Evolutionary conservation across 2,888 invertebrate species (phyloP), one percentile per base, ranked within the genome.

Genomic region (Chrysolina haemoptera): DNA sequence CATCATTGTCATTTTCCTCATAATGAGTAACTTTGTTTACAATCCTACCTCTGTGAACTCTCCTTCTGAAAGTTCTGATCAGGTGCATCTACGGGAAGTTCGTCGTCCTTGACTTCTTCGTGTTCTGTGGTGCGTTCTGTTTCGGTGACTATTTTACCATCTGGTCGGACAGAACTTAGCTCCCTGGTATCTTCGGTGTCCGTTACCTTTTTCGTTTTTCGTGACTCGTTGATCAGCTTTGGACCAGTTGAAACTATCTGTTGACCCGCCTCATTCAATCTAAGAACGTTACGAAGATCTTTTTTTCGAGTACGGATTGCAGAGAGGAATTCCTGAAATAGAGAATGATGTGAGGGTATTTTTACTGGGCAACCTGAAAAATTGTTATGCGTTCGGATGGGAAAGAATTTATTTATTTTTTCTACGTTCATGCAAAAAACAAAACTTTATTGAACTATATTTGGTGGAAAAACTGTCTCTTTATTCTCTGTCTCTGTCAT

Each of bases 111-210:
- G 71, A 95, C 90, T 86, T 94, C 93, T 88, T 96, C 96, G 90
- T 96, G 95, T 86, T 96, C 94, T 78, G 94, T 94, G 71, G 93
- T 95, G 83, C 93, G 93, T 83, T 93, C 93, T 78, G 93, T 94
- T 89, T 97, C 96, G 10, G 96, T 96, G 80, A 96, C 93, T 83
- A 97, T 92, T 78, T 94, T 93, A 43, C 97, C 97, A 89, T 96
- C 95, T 46, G 94, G 91, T 80, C 93, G 92, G 64, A 95, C 90
- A 63, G 94, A 93, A 84, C 94, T 94, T 76, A 93, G 90, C 87
- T 95, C 94, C 81, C 92, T 90, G 77, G 93, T 94, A 84, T 96
- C 95, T 90, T 96, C 96, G 77, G 96, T 96, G 87, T 96, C 96
- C 85, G 95, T 92, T 68, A 94, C 94, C 86, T 95, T 96, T 81